Evolutionary conservation across 2,888 invertebrate species (phyloP), one percentile per base, ranked within the genome.

Genomic region (Athalia cordata): DNA sequence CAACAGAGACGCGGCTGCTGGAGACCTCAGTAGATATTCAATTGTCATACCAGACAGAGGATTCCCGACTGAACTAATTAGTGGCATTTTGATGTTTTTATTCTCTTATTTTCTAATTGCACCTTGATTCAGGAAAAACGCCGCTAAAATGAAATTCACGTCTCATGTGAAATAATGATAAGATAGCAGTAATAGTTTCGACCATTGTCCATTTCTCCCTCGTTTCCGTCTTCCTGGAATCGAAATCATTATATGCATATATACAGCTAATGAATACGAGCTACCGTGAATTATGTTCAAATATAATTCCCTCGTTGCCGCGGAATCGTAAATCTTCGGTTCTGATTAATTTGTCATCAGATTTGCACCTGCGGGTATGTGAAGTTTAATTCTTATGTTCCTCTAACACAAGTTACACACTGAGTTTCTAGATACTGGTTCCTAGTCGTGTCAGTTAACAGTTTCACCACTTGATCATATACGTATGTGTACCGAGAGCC

Each of bases 381-480:
- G 57, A 57, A 59, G 57, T 29, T 59, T 45, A 47, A 59, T 59
- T 59, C 72, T 72, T 72, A 45, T 72, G 47, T 57, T 72, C 59
- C 72, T 57, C 59, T 57, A 5, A 59, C 72, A 59, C 72, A 72
- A 72, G 72, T 59, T 72, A 72, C 72, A 57, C 47, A 59, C 13
- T 13, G 57, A 72, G 59, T 72, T 72, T 29, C 15, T n/a, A 72
- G 72, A 72, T 59, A 72, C 72, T 47, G 52, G 45, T 59, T 72
- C 9, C 72, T 59, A 72, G 72, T 72, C 57, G 29, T 72, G 52
- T 57, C 11, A 72, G 83, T 84, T 87, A 87, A 87, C 85, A 86
- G 86, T 87, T 87, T 87, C 83, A 82, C 81, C 84, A 72, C 84
- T 84, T 86, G 88, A 88, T 88, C 88, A 86, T 85, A 83, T 29